phyloP scores from a whole-genome alignment of 2,888 invertebrate genomes.

The Pecten maximus region DNA sequence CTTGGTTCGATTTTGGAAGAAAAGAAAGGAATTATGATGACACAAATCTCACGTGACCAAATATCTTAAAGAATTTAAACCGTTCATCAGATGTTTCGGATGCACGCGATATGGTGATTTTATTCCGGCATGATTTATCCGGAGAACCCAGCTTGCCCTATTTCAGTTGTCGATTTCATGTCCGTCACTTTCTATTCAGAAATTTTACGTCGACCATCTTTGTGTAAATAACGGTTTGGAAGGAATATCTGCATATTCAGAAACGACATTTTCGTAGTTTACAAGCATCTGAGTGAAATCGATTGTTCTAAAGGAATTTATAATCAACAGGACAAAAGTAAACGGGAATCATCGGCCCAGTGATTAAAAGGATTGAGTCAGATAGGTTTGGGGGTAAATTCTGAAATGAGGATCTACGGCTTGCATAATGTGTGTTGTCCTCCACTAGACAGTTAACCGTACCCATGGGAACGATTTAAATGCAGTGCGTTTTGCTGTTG shows the following conservation, averaged over 20 bases:
- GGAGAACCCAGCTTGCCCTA: not conserved
- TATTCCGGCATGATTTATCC: constrained; percentile 8
- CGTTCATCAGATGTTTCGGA: constrained; percentile 2
- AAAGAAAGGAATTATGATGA: constrained; percentile 33
- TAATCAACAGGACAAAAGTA: not conserved
- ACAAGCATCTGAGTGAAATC: constrained; percentile 11
- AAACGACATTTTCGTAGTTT: constrained; percentile 35
- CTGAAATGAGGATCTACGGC: constrained; percentile 1
- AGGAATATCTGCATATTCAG: constrained; percentile 20
- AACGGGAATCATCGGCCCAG: constrained; percentile 6
- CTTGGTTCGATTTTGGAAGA: not conserved
- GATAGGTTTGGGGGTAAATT: constrained; percentile 11
- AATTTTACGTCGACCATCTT: not conserved
- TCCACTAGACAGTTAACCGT: not conserved
- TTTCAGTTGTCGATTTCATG: not conserved
- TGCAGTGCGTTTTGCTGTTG: constrained; percentile 11
- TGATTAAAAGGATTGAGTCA: constrained; percentile 21
- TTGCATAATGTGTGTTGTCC: constrained; percentile 25
- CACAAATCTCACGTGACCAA: not conserved
- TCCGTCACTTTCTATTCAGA: constrained; percentile 22
- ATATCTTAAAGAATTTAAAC: constrained; percentile 15
- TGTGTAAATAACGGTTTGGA: constrained; percentile 29
- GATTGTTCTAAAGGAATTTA: constrained; percentile 24
- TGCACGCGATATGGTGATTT: not conserved
- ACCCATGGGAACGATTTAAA: not conserved